Evolutionary conservation across 1,140 invertebrate species (phyloP), one percentile per base, ranked within the genome.

Genomic region (Littorina saxatilis): DNA sequence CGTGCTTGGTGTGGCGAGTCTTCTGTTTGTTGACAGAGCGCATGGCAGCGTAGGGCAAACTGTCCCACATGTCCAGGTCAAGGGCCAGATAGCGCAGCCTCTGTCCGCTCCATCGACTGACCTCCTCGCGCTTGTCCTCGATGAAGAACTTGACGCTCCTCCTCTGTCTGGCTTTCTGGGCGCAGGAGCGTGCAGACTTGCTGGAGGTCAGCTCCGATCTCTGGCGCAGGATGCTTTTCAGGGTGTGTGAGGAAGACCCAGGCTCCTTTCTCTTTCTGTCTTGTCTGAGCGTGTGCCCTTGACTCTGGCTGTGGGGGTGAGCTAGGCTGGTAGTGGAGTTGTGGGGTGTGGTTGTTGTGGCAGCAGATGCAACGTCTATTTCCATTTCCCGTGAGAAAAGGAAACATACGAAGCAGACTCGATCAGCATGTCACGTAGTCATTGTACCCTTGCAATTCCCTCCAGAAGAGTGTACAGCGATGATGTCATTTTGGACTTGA

Each of bases 1-100:
- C 32, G 23, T 35, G 66, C 35, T 40, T 68, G 32, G 66, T 68
- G 32, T 68, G 66, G 29, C 66, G 66, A 32, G 66, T 68, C 66
- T 68, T 68, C 35, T 68, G 66, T 35, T 68, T 68, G 66, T 68
- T 68, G 15, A 68, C 2, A 35, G 0, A 17, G 35, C 66, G 66
- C 66, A 68, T 9, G 9, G 23, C 35, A 9, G 35, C 13, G 66
- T 68, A 23, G 0, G 66, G 66, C 0, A 68, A 23, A 23, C 35
- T 39, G 66, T 68, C 66, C 66, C 66, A 68, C 17, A 32, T 68
- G 66, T 68, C 66, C 37, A 68, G 39, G 39, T 68, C 66, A 32
- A 68, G 66, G 2, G 66, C 66, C 66, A 68, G 66, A 35, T 20
- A 68, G 7, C 66, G 66, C 5, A 68, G 66, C 13, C 66, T 37